phyloP scores from a whole-genome alignment of 2,113 vertebrate genomes.

The Peucedramus taeniatus region DNA sequence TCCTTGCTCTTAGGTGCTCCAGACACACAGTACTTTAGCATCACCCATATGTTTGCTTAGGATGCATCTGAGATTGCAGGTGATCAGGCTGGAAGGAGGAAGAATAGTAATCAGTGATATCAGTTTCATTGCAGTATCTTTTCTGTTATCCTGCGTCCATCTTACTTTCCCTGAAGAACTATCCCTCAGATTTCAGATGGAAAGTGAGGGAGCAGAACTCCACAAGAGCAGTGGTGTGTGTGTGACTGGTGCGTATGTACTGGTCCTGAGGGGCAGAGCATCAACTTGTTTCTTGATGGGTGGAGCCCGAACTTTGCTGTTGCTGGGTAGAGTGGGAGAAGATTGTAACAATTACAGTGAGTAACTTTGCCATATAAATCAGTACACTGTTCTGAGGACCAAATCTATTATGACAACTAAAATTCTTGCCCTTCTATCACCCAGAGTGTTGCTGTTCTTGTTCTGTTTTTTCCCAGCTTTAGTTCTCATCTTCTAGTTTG shows the following conservation, averaged over 20 bases:
- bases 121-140: neutral
- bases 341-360: neutral
- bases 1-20: neutral
- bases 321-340: neutral
- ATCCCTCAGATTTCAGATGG: neutral
- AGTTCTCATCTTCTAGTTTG: neutral
- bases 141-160: neutral
- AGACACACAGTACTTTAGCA: neutral
- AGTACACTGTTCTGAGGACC: neutral
- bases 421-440: neutral
- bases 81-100: neutral
- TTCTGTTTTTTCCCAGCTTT: neutral
- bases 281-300: constrained; percentile 22
- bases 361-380: neutral
- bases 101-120: neutral
- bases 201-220: neutral
- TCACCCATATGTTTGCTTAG: neutral
- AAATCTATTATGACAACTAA: neutral
- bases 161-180: neutral
- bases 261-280: neutral
- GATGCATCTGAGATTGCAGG: neutral
- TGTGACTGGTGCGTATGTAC: neutral
- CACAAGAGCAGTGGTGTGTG: neutral
- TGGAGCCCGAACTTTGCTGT: constrained; percentile 33
- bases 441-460: neutral